Evolutionary conservation across 1,140 invertebrate genomes (phyloP), one percentile per base, ranked within the genome.

Genomic region (Halesus radiatus): DNA sequence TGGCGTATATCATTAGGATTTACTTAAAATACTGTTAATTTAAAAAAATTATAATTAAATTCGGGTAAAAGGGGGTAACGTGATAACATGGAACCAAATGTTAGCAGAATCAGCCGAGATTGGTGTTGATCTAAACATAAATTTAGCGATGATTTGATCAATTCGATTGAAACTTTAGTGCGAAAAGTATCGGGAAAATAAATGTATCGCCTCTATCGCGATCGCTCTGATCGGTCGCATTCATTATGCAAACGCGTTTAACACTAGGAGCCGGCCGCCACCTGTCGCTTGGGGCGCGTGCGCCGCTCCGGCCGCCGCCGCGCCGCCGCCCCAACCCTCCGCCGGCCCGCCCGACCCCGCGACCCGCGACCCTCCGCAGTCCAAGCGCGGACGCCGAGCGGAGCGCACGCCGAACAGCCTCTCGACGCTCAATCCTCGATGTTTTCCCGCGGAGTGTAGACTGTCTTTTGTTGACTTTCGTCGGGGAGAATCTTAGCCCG

Each of bases 281-380:
- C 78, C 78, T 83, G 81, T 83, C 78, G 78, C 78, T 53, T 56
- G 78, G 81, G 78, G 81, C 81, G 81, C 81, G 76, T 73, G 81
- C 81, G 81, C 81, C 60, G 73, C 53, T 32, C 50, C 26, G 56
- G 73, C 58, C 52, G 62, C 53, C 60, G 23, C 50, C n/a, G n/a
- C n/a, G n/a, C n/a, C n/a, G n/a, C n/a, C n/a, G n/a, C n/a, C n/a
- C 37, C 37, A 45, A 45, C 37, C 58, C 52, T 52, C 32, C 60
- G 16, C 50, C 50, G n/a, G 68, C 73, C 75, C 62, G 74, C 23
- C 75, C 74, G 56, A 52, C 76, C 80, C 16, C 73, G 50, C 53
- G 23, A 32, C 78, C 23, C 68, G 26, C 68, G 45, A 7, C 58
- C 56, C 20, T n/a, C 80, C 60, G 16, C 76, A 72, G 76, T 72